Base-by-base conservation (phyloP, 2,113 vertebrate species). In the Notechis scutatus region DNA sequence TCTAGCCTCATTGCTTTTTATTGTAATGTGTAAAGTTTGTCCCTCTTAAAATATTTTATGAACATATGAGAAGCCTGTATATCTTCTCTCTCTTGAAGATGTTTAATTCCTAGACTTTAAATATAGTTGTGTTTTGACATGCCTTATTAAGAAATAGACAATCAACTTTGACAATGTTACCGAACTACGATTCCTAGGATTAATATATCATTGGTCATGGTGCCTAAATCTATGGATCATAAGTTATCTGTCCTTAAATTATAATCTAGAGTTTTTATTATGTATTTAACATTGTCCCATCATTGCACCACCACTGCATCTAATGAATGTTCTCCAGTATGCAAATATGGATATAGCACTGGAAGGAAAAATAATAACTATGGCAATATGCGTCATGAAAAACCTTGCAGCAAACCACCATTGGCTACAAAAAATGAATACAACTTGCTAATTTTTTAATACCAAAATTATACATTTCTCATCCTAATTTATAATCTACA, bases 21-120 rank as follows among this genome's bases (percentile, higher is more conserved):
- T 59, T 52, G 47, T 59, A 18, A 39, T 86, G 89, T 47, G 12
- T 90, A 88, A 42, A 52, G 69, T 56, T 52, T 29, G 91, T 10
- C 10, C 91, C 95, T 89, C 3, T 92, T 64, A 55, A 95, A 34
- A 85, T 18, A 2, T 93, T 92, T 93, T 23, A 26, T 26, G 10
- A 4, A 92, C 6, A 29, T 87, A 4, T 24, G 87, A 45, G 1
- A 91, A 64, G 91, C 85, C 34, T 87, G 87, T 61, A 52, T 18
- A 1, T 21, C 69, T 56, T 81, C 20, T 50, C n/a, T 39, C 20
- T 5, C 69, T 47, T 69, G 0, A 0, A 52, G 87, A 59, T 45
- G 10, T 93, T 52, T 2, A 95, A 47, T 94, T 55, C 90, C 90
- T n/a, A 23, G 87, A 45, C 3, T 90, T 88, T 57, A 81, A 92